Base-by-base conservation (phyloP, 2,797 vertebrate genomes). In the Chaenodraco wilsoni region DNA sequence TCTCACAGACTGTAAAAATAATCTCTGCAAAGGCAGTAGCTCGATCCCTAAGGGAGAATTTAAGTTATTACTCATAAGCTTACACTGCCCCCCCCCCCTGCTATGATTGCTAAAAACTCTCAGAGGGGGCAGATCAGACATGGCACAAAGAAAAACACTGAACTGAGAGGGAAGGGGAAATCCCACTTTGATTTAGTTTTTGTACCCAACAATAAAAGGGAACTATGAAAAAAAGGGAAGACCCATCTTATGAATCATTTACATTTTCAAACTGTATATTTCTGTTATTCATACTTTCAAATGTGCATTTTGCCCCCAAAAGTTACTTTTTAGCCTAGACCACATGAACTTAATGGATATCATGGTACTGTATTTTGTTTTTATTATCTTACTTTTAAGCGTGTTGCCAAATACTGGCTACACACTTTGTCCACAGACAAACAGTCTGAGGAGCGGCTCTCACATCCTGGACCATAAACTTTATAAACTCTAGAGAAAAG, bases 381-480 rank as follows among this genome's bases (percentile, higher is more conserved):
- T 21, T 27, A 14, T 44, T 48, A 57, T 50, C 16, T 31, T 49
- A 1, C 14, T 52, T 63, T 48, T 17, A 11, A 59, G 12, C 27
- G 50, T 70, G 9, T 11, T 8, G 54, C 17, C 7, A n/a, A n/a
- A 9, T 13, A 33, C 5, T 52, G 27, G 23, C 45, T 23, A 52
- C 9, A 61, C 12, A 59, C 13, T 1, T 0, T 16, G 44, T 63
- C n/a, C 31, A 59, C 52, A 56, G 44, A 70, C 50, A 21, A 55
- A 55, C 27, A 27, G 27, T 27, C 27, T 27, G 27, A 27, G 8
- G 33, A 37, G 33, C 33, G 6, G 33, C 46, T 45, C 40, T 67
- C 31, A 52, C 59, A 68, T 68, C 63, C 19, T 37, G 50, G 46
- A 8, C 16, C 21, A 52, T 69, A 74, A 62, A 61, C 44, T 51